phyloP scores from a whole-genome alignment of 2,888 invertebrate genomes.

The Pachydiplax longipennis region DNA sequence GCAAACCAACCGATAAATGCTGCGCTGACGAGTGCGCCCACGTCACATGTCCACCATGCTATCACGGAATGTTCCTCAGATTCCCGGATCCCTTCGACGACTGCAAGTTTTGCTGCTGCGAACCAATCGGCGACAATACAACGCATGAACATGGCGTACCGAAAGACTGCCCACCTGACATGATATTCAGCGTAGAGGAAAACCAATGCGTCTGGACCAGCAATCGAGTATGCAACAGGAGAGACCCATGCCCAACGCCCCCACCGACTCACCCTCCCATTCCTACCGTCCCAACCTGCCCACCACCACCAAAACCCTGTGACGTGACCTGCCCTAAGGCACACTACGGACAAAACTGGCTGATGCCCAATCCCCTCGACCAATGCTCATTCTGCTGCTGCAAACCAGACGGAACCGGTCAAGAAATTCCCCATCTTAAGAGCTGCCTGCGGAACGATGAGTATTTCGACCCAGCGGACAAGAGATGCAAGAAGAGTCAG shows the following conservation, averaged over 20 bases:
- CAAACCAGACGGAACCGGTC: neutral
- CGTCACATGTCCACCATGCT: neutral
- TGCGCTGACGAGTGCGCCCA: neutral
- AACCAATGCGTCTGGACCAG: neutral
- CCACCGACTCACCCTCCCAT: too few species aligned
- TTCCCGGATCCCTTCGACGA: neutral
- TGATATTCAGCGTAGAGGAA: neutral
- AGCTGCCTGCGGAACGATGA: neutral
- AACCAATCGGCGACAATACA: neutral
- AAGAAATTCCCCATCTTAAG: neutral
- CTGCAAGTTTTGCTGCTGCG: neutral
- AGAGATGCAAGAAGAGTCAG: neutral
- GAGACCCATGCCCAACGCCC: neutral
- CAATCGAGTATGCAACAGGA: neutral
- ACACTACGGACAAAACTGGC: neutral
- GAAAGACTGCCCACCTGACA: neutral
- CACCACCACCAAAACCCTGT: neutral
- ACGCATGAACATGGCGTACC: fast-evolving
- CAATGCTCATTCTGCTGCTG: neutral
- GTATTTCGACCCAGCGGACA: neutral
- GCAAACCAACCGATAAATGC: neutral
- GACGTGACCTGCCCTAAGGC: neutral
- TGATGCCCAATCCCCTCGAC: neutral
- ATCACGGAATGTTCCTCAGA: neutral
- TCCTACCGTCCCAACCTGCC: too few species aligned